These are phyloP conservation scores for Synaphobranchus kaupii DNA, from an alignment of 2,797 vertebrate species.

Conservation along the genomic window DNA sequence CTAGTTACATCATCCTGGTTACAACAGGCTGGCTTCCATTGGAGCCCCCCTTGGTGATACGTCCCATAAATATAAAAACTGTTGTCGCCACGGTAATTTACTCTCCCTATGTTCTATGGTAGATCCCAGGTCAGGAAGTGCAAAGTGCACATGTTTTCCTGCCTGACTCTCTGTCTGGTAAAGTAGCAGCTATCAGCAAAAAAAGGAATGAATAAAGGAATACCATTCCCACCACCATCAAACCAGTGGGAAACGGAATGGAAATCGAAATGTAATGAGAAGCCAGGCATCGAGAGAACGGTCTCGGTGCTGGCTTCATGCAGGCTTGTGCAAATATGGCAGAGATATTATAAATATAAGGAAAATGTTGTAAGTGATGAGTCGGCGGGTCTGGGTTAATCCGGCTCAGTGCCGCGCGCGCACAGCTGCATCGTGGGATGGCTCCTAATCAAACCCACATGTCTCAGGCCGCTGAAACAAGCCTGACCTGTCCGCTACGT, in stretches of 20 bases:
- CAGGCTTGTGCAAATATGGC: background rate
- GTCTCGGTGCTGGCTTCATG: conserved; percentile 40
- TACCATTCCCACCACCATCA: conserved; percentile 37
- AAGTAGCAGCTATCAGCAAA: conserved; percentile 55
- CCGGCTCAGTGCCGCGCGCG: background rate
- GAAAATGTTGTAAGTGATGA: background rate
- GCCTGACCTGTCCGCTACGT: too few relatives aligned
- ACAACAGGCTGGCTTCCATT: background rate
- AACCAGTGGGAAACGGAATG: conserved; percentile 33
- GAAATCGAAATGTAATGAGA: conserved; percentile 44
- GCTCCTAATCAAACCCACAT: conserved; percentile 23
- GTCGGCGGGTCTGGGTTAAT: background rate
- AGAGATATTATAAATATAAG: background rate
- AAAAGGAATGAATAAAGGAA: conserved; percentile 42
- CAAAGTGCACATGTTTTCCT: conserved; percentile 38
- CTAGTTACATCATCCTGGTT: background rate
- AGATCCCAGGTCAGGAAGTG: conserved; percentile 30
- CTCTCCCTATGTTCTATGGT: conserved; percentile 38
- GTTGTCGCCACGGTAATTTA: background rate
- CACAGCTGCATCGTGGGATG: conserved; percentile 8
- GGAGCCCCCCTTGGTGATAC: background rate
- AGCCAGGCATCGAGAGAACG: conserved; percentile 49
- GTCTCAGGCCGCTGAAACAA: background rate
- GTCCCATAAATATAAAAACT: background rate
- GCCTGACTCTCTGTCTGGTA: conserved; percentile 41